Conservation (phyloP, 1,140 invertebrate genomes). For the Eurosta solidaginis region DNA sequence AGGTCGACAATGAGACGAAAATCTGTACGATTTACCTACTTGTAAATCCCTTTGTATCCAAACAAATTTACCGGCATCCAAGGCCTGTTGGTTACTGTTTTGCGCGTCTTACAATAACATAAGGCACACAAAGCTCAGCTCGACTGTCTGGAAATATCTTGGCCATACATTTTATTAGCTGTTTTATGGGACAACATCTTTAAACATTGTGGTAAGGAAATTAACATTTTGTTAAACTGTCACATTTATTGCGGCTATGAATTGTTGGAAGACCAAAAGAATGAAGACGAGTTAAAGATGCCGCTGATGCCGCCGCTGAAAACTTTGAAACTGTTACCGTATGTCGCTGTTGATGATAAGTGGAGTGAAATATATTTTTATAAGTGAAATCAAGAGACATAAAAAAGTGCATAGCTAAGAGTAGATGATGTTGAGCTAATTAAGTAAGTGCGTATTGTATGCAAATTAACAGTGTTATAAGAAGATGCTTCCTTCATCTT, state of each 20-base stretch:
- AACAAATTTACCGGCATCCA: neutral
- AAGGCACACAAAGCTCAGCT: too few relatives aligned
- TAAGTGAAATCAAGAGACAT: too few relatives aligned
- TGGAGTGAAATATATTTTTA: too few relatives aligned
- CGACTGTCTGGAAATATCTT: neutral
- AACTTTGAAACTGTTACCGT: too few relatives aligned
- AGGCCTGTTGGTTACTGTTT: neutral
- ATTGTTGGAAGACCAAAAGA: neutral
- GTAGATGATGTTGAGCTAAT: too few relatives aligned
- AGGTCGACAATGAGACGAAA: neutral
- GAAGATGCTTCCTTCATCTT: too few relatives aligned
- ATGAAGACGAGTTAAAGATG: neutral
- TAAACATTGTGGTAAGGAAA: slow-evolving; percentile 22
- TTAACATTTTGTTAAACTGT: slow-evolving; percentile 28
- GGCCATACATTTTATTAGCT: slow-evolving; percentile 16
- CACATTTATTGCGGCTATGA: slow-evolving; percentile 25
- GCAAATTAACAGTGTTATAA: too few relatives aligned
- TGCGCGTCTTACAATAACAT: neutral
- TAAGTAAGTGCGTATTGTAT: too few relatives aligned
- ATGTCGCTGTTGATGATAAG: too few relatives aligned
- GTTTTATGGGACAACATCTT: slow-evolving; percentile 26
- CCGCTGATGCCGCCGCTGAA: neutral
- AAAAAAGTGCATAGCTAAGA: too few relatives aligned
- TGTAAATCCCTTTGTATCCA: slow-evolving; percentile 20
- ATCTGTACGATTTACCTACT: neutral